These are phyloP conservation scores for Orbicella faveolata DNA, from an alignment of 64 coral and sea anemone species.

Conservation along the genomic window DNA sequence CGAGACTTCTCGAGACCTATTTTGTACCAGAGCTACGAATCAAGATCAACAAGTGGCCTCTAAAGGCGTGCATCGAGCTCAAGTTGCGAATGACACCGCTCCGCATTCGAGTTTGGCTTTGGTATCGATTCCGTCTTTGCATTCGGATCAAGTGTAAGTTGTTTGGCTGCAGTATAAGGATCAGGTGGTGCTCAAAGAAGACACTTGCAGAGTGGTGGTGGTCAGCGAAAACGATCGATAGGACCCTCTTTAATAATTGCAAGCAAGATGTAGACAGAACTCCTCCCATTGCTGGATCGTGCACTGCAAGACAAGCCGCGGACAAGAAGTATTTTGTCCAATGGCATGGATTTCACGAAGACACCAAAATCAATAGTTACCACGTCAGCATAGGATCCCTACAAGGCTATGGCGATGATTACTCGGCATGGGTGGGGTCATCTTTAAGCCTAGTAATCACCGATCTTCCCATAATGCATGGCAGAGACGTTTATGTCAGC, in stretches of 20 bases:
- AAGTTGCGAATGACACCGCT: constrained; percentile 91
- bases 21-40: constrained; percentile 84
- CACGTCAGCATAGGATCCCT: constrained; percentile 90
- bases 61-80: constrained; percentile 84
- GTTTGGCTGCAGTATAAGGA: constrained; percentile 76
- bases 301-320: constrained; percentile 80
- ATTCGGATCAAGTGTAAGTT: constrained; percentile 73
- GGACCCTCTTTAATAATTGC: constrained; percentile 82
- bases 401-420: constrained; percentile 87
- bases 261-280: constrained; percentile 75
- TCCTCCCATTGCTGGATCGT: constrained; percentile 73
- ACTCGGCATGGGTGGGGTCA: constrained; percentile 56
- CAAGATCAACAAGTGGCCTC: constrained; percentile 88
- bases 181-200: constrained; percentile 92
- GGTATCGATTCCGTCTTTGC: constrained; percentile 90
- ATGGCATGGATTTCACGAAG: constrained; percentile 88
- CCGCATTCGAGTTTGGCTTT: constrained; percentile 90
- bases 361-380: constrained; percentile 76
- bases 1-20: constrained; percentile 87
- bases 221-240: constrained; percentile 77
- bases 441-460: constrained; percentile 62
- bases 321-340: constrained; percentile 83
- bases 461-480: constrained; percentile 90
- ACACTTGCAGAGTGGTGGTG: constrained; percentile 97
- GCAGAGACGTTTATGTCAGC: constrained; percentile 76